Conservation (phyloP, 2,888 invertebrate genomes). For the Campaea margaritaria region DNA sequence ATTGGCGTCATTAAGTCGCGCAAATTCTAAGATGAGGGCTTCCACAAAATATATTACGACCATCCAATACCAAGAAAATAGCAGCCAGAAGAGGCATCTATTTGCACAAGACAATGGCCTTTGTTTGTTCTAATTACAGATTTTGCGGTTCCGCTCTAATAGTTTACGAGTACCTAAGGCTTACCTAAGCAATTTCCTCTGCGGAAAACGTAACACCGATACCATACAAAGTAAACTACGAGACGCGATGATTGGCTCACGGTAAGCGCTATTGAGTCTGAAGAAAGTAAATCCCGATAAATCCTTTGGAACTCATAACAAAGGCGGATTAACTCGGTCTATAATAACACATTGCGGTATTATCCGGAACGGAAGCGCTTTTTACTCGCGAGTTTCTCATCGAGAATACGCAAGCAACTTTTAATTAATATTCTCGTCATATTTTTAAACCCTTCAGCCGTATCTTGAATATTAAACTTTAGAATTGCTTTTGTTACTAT, state of each 20-base stretch:
- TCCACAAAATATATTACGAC: slow-evolving; percentile 46
- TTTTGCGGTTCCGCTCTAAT: slow-evolving; percentile 22
- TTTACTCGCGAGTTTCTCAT: slow-evolving; percentile 53
- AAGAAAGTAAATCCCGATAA: slow-evolving; percentile 62
- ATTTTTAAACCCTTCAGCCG: slow-evolving; percentile 40
- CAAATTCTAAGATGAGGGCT: slow-evolving; percentile 51
- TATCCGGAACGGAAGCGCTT: slow-evolving; percentile 56
- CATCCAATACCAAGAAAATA: slow-evolving; percentile 25
- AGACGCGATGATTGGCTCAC: slow-evolving; percentile 49
- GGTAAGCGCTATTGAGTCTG: slow-evolving; percentile 52
- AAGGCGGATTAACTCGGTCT: slow-evolving; percentile 69
- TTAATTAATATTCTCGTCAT: slow-evolving; percentile 53
- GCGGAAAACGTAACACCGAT: slow-evolving; percentile 27
- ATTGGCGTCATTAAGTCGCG: slow-evolving; percentile 71
- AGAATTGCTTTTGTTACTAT: slow-evolving; percentile 35
- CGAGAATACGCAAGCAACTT: slow-evolving; percentile 44
- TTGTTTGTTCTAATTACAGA: slow-evolving; percentile 34
- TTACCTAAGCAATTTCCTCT: slow-evolving; percentile 24
- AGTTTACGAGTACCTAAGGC: slow-evolving; percentile 8
- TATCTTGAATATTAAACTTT: slow-evolving; percentile 41
- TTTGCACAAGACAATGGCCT: slow-evolving; percentile 24
- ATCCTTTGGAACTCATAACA: slow-evolving; percentile 71
- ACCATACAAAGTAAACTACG: slow-evolving; percentile 25
- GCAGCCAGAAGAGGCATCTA: slow-evolving; percentile 27
- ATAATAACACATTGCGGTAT: slow-evolving; percentile 69